Conservation (phyloP, 2,888 invertebrate genomes). For the Hirtodrosophila alboralis region DNA sequence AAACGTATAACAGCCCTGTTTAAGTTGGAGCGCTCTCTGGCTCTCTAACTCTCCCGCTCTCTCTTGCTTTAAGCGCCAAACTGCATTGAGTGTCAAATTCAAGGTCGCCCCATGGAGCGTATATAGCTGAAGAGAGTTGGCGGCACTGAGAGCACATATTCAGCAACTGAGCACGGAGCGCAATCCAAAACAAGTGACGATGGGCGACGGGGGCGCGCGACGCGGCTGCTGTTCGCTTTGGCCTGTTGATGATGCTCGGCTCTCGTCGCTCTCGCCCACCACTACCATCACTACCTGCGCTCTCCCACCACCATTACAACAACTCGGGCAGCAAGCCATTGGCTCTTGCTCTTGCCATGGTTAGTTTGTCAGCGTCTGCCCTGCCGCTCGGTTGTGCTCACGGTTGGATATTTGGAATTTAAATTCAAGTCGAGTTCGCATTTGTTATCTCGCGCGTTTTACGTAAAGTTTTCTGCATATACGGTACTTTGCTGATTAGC, state of each 20-base stretch:
- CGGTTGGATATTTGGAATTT: slow-evolving; percentile 43
- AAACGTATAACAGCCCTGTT: slow-evolving; percentile 57
- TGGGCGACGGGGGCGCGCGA: too few species aligned
- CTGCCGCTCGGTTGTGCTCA: slow-evolving; percentile 67
- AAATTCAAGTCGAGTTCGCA: slow-evolving; percentile 17
- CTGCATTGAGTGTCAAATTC: slow-evolving; percentile 60
- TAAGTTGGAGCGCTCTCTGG: slow-evolving; percentile 17
- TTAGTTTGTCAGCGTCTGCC: slow-evolving; percentile 69
- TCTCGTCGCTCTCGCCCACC: slow-evolving; percentile 20
- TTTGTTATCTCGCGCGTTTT: slow-evolving; percentile 55
- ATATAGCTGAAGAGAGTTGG: slow-evolving; percentile 49
- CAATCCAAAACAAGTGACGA: slow-evolving; percentile 58
- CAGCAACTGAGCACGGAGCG: slow-evolving; percentile 45
- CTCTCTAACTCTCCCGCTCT: slow-evolving; percentile 13
- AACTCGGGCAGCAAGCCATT: too few species aligned
- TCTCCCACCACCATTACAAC: slow-evolving; percentile 26
- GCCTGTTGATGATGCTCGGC: slow-evolving; percentile 25
- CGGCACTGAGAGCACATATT: slow-evolving; percentile 48
- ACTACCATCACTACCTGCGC: slow-evolving; percentile 30
- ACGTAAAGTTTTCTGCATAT: slow-evolving; percentile 42
- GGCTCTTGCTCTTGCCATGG: slow-evolving; percentile 18
- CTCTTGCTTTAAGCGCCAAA: slow-evolving; percentile 6
- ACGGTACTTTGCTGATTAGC: slow-evolving; percentile 39
- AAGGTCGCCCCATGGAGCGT: slow-evolving; percentile 59
- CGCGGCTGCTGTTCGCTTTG: slow-evolving; percentile 21